These are phyloP conservation scores for Coracopsis vasa DNA, from an alignment of 2,113 vertebrate species.

Conservation along the genomic window DNA sequence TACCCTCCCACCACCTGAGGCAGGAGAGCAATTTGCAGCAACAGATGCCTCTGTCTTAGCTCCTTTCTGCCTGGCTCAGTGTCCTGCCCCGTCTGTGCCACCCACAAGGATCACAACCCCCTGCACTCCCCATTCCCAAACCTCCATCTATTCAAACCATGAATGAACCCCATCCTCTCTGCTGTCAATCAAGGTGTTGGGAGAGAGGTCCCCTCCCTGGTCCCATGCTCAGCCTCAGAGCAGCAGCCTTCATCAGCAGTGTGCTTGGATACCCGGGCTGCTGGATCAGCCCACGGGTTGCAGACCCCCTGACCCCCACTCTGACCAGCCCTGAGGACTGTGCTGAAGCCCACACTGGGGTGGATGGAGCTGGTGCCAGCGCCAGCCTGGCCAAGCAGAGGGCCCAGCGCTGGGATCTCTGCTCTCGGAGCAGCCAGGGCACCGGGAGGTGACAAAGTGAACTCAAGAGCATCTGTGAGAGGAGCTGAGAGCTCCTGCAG, in stretches of 20 bases:
- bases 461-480: rapidly evolving
- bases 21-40: not conserved
- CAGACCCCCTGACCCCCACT: too few species aligned
- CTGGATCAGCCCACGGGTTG: not conserved
- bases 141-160: not conserved
- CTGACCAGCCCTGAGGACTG: not conserved
- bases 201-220: not conserved
- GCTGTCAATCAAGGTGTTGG: not conserved
- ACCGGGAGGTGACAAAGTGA: not conserved
- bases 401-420: not conserved
- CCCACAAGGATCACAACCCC: not conserved
- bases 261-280: not conserved
- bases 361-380: not conserved
- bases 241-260: not conserved
- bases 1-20: not conserved
- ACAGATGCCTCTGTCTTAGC: not conserved
- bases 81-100: not conserved
- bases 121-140: not conserved
- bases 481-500: not conserved
- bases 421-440: not conserved
- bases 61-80: not conserved
- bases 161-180: too few species aligned
- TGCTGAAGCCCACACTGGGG: not conserved
- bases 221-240: not conserved
- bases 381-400: not conserved